A percentile compares a stretch with the other conserved stretches of the same genome.
Conservation (phyloP, 2,113 vertebrate species). For the Puffinus mauretanicus region DNA sequence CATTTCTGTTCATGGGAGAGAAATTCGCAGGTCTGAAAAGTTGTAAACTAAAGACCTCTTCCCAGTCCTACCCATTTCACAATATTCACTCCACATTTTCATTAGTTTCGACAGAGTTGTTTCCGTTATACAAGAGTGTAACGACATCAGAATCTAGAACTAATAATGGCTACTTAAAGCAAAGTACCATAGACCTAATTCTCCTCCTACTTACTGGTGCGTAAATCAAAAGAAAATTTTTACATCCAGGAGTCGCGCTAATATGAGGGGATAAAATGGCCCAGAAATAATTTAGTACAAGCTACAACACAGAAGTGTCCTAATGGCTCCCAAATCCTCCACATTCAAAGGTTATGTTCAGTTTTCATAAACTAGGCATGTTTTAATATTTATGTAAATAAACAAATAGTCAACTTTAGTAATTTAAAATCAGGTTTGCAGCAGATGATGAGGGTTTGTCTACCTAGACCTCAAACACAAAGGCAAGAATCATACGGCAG, state of each 20-base stretch:
- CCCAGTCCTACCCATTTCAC: not conserved
- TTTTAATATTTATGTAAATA: not conserved
- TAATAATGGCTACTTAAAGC: not conserved
- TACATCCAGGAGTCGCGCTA: not conserved
- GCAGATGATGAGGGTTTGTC: not conserved
- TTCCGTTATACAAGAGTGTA: not conserved
- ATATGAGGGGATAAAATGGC: not conserved
- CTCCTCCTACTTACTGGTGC: not conserved
- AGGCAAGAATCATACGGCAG: not conserved
- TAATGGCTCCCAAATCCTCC: not conserved
- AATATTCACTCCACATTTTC: not conserved
- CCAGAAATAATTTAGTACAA: not conserved
- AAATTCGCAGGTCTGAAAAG: conserved; percentile 37
- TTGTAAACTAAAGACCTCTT: not conserved
- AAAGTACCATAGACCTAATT: not conserved
- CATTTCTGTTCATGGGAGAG: not conserved
- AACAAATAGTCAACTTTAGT: not conserved
- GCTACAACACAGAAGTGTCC: not conserved
- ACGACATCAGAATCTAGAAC: not conserved
- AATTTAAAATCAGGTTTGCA: not conserved
- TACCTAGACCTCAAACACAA: not conserved
- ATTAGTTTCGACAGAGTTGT: not conserved
- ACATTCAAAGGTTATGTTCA: not conserved
- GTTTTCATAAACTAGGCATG: not conserved
- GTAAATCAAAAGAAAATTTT: not conserved